A percentile compares a stretch with the other conserved stretches of the same genome.
phyloP scores from a whole-genome alignment of 2,797 vertebrate species.

The Argyrosomus regius region DNA sequence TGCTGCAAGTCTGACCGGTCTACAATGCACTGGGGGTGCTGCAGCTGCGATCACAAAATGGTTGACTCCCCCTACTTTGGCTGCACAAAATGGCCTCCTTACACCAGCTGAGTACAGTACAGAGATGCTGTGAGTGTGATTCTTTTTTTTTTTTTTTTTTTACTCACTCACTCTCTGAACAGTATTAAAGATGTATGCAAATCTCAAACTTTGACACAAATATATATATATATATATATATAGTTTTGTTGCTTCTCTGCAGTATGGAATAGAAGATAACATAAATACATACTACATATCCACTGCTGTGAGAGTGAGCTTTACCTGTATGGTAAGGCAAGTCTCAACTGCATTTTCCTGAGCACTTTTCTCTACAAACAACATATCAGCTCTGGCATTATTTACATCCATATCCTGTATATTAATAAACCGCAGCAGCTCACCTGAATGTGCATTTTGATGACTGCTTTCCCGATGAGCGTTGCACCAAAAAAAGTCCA shows the following conservation, averaged over 20 bases:
- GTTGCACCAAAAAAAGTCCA: constrained; percentile 94
- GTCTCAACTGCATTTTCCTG: background rate
- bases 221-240: background rate
- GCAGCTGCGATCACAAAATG: constrained; percentile 86
- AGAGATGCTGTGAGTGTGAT: constrained; percentile 38
- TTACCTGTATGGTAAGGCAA: background rate
- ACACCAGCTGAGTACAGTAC: constrained; percentile 50
- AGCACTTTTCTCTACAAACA: background rate
- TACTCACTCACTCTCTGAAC: constrained; percentile 19
- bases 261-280: background rate
- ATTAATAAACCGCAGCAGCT: constrained; percentile 66
- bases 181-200: constrained; percentile 1
- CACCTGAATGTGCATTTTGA: constrained; percentile 95
- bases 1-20: constrained; percentile 29
- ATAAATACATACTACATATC: background rate
- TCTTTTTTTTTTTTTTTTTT: constrained; percentile 8
- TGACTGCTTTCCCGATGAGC: constrained; percentile 90
- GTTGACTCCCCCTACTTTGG: constrained; percentile 74
- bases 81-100: constrained; percentile 88
- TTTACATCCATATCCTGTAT: background rate
- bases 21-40: constrained; percentile 52
- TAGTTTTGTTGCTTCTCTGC: background rate
- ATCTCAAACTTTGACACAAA: background rate
- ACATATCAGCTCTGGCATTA: background rate
- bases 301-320: background rate